Percentiles rank a stretch among this genome's conserved stretches.
Evolutionary conservation across 2,113 vertebrate genomes (phyloP).

Genomic region (Bothrops jararaca): DNA sequence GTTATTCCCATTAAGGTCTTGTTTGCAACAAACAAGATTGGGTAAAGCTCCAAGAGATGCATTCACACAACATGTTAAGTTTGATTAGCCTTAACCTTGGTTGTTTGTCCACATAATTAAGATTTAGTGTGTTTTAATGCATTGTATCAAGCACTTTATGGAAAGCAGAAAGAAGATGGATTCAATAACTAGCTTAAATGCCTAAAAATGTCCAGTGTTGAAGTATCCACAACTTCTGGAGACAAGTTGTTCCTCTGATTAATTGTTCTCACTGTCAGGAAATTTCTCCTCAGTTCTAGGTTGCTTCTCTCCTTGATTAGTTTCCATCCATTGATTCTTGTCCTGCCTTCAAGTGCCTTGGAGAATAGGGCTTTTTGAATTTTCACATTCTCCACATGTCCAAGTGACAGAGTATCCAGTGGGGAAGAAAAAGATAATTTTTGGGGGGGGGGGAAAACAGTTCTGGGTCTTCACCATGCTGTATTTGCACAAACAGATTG

Average conservation of each 20-base stretch:
- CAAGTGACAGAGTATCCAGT: background rate
- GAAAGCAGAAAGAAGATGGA: background rate
- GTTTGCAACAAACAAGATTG: background rate
- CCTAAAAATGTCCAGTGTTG: background rate
- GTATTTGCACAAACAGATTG: background rate
- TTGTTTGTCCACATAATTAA: background rate
- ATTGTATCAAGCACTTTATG: background rate
- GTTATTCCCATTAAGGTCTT: background rate
- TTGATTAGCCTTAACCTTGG: background rate
- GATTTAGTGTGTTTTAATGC: background rate
- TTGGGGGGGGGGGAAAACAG: no score
- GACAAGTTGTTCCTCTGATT: no score
- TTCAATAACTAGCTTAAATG: background rate
- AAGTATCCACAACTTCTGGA: no score
- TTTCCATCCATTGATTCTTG: no score
- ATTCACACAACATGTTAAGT: background rate
- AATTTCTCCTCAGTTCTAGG: no score
- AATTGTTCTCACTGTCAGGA: no score
- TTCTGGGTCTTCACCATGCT: background rate
- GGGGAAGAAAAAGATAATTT: background rate
- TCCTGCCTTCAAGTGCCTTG: no score
- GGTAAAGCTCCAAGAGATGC: background rate
- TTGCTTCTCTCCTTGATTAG: no score
- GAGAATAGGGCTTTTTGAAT: background rate
- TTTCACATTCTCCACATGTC: background rate